Evolutionary conservation across 23 tunicate genomes (phyloP), one percentile per base, ranked within the genome.

Genomic region (Halocynthia roretzi): DNA sequence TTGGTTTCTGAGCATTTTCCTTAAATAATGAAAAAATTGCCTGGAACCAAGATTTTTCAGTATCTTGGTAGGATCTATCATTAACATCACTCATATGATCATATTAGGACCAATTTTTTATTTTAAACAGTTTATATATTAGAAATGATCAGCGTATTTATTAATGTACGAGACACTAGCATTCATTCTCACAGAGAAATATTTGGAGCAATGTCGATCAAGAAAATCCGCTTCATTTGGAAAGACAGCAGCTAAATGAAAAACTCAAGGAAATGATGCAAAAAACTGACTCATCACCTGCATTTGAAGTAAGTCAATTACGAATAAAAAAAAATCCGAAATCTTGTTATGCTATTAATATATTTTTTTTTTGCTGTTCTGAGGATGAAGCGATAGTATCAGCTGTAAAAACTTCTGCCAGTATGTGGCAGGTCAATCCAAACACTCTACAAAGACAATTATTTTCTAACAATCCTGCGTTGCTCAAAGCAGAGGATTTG

Each of bases 401-500:
- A 8, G 88, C 88, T 8, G 52, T 84, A 8, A 77, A 61, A 77
- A 51, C 82, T 21, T 14, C 19, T 11, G 66, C 81, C 4, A 53
- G 17, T 50, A 55, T 57, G 50, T 19, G 12, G 9, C 82, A 61
- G 5, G 40, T 8, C n/a, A 10, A 10, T 18, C 61, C 62, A 9
- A 20, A 8, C 10, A 54, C 53, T 21, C 64, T 80, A 0, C 70
- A 65, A 65, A 20, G 48, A 10, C 50, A 22, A 8, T 15, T 74
- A 64, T 74, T 52, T 54, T 8, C 60, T 74, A 62, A 74, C 8
- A 80, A 58, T 21, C 84, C 85, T 44, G 10, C 80, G 6, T 60
- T 89, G 44, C 19, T 80, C 56, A 83, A 80, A 83, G 88, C 85
- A 6, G 96, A 89, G 50, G 96, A 89, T 60, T 52, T 89, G 66